Conservation (phyloP, 2,888 invertebrate genomes). For the Hirtodrosophila trivittata region DNA sequence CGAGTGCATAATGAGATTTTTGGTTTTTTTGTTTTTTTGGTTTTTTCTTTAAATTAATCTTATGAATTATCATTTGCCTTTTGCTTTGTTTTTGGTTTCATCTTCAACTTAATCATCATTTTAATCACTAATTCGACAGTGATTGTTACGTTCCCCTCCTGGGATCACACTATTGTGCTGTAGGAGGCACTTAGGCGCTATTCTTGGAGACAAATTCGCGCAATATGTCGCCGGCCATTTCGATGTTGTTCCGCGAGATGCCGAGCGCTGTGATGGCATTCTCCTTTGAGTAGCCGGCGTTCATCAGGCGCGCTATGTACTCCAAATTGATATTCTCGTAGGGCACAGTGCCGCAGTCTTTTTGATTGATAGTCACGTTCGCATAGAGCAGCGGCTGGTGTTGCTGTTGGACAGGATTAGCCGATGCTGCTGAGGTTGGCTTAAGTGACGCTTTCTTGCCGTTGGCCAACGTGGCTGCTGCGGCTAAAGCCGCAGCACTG, state of each 20-base stretch:
- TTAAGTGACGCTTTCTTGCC: slow-evolving; percentile 49
- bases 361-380: slow-evolving; percentile 84
- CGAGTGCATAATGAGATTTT: slow-evolving; percentile 22
- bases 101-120: slow-evolving; percentile 3
- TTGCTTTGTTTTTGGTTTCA: slow-evolving; percentile 40
- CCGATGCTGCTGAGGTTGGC: slow-evolving; percentile 30
- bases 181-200: slow-evolving; percentile 71
- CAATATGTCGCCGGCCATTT: slow-evolving; percentile 97
- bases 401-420: slow-evolving; percentile 55
- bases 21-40: too few relatives aligned
- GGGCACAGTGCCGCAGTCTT: slow-evolving; percentile 85
- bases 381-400: slow-evolving; percentile 83
- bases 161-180: slow-evolving; percentile 36
- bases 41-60: slow-evolving; percentile 44
- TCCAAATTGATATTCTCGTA: slow-evolving; percentile 96
- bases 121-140: slow-evolving; percentile 18
- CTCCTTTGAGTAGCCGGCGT: slow-evolving; percentile 95
- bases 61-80: slow-evolving; percentile 52
- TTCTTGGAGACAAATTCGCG: slow-evolving; percentile 93
- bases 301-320: slow-evolving; percentile 93
- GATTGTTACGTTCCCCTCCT: slow-evolving; percentile 13
- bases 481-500: slow-evolving; percentile 62
- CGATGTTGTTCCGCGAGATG: slow-evolving; percentile 95
- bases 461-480: slow-evolving; percentile 52
- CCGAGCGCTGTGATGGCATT: slow-evolving; percentile 95